Percentiles rank a stretch among this genome's conserved stretches.
Conservation (phyloP, 2,113 vertebrate genomes). For the Pitta sordida region DNA sequence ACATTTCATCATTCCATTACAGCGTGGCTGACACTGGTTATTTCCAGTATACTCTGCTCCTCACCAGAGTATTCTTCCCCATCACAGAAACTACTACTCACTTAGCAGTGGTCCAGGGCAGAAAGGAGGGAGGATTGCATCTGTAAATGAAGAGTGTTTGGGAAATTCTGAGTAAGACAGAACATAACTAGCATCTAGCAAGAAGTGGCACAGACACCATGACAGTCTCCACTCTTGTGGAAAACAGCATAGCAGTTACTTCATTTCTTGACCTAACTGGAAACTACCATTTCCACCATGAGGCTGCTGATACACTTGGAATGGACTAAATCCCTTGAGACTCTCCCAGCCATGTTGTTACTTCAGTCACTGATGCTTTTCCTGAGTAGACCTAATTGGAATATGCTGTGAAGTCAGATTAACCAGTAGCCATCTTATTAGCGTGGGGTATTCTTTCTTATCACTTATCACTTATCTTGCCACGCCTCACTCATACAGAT, state of each 20-base stretch:
- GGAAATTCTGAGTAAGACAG: background rate
- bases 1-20: background rate
- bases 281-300: background rate
- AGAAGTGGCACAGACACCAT: background rate
- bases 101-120: background rate
- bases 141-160: background rate
- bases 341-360: background rate
- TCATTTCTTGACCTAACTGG: background rate
- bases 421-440: background rate
- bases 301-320: background rate
- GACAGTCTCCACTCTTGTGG: background rate
- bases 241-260: background rate
- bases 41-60: background rate
- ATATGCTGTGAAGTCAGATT: background rate
- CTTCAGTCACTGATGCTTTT: background rate
- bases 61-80: background rate
- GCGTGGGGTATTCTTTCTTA: background rate
- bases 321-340: background rate
- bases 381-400: background rate
- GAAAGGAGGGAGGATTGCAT: background rate
- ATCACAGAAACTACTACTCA: background rate
- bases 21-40: background rate
- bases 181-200: background rate
- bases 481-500: background rate
- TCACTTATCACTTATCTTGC: no score